Evolutionary conservation across 2,888 invertebrate genomes (phyloP), one percentile per base, ranked within the genome.

Genomic region (Prosopocoilus inquinatus): DNA sequence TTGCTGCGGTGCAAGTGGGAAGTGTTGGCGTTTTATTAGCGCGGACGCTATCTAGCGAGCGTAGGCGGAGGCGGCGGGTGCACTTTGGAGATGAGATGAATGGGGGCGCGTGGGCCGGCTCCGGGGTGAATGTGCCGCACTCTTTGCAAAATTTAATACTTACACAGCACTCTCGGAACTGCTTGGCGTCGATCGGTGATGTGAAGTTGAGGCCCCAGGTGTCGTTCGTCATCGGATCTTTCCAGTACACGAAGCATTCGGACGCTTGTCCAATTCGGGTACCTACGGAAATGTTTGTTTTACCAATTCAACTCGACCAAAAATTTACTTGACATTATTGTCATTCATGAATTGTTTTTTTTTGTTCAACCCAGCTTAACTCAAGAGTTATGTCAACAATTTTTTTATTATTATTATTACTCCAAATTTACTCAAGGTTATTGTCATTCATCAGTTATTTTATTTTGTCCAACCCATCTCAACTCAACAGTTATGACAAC

Each of bases 151-250:
- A 41, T 41, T 16, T 41, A 72, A 78, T 81, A 92, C 94, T 93
- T 87, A 95, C 94, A 82, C 94, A 94, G 81, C 94, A 94, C 84
- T 95, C 95, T 76, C 92, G 83, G 79, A 97, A 98, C 78, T 96
- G 93, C 80, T 95, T 94, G 64, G 97, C 97, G 79, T 98, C 97
- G 70, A 94, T 93, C 60, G 96, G 92, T 54, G 96, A 96, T 51
- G 96, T 96, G 76, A 98, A 98, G 80, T 97, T 98, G 64, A 97
- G 85, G 58, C 97, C 97, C 97, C 97, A 98, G 41, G 97, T 97
- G 78, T 95, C 95, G 78, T 92, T 93, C 70, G 93, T 94, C 89
- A 93, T 91, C 47, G 94, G 91, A 80, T 97, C 97, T 77, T 95
- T 94, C 97, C 97, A 97, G 79, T 97, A 97, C 55, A 97, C 94